Percentiles rank a stretch among this genome's conserved stretches.
phyloP scores from a whole-genome alignment of 2,888 invertebrate genomes.

The Eupithecia subfuscata region DNA sequence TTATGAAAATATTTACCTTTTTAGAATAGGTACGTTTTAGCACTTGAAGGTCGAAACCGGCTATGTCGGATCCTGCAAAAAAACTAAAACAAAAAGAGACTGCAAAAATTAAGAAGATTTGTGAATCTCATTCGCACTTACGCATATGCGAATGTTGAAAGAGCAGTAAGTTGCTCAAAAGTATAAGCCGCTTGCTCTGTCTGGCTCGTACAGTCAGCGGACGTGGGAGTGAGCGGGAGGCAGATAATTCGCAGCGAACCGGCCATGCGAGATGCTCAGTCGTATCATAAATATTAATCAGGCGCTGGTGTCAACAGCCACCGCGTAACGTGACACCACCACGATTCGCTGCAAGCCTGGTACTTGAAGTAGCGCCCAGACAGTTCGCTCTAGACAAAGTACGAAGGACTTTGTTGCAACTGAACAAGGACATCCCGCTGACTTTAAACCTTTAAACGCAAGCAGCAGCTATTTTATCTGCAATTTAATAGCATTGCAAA shows the following conservation, averaged over 20 bases:
- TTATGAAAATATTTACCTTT: conserved; percentile 47
- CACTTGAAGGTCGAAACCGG: conserved; percentile 54
- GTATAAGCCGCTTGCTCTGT: conserved; percentile 64
- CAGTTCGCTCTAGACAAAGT: conserved; percentile 59
- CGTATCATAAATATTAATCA: conserved; percentile 85
- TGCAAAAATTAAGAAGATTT: conserved; percentile 76
- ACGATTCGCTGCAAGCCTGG: conserved; percentile 78
- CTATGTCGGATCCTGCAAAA: conserved; percentile 47
- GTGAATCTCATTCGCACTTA: conserved; percentile 81
- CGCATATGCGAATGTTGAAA: conserved; percentile 74
- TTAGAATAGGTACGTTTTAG: conserved; percentile 45
- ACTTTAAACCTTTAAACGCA: conserved; percentile 11
- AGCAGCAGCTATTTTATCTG: conserved; percentile 1
- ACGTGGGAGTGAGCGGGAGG: conserved; percentile 68
- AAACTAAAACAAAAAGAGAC: conserved; percentile 62
- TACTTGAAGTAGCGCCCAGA: conserved; percentile 69
- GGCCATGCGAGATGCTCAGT: conserved; percentile 84
- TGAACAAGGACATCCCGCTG: conserved; percentile 13
- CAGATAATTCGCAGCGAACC: conserved; percentile 79
- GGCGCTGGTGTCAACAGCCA: conserved; percentile 85
- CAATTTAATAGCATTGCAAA: conserved; percentile 24
- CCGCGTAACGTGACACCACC: conserved; percentile 83
- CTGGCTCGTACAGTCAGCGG: conserved; percentile 46
- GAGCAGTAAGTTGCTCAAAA: conserved; percentile 66
- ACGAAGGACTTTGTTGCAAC: conserved; percentile 35